Conservation (phyloP, 2,113 vertebrate genomes). For the Platycercus adscitus region DNA sequence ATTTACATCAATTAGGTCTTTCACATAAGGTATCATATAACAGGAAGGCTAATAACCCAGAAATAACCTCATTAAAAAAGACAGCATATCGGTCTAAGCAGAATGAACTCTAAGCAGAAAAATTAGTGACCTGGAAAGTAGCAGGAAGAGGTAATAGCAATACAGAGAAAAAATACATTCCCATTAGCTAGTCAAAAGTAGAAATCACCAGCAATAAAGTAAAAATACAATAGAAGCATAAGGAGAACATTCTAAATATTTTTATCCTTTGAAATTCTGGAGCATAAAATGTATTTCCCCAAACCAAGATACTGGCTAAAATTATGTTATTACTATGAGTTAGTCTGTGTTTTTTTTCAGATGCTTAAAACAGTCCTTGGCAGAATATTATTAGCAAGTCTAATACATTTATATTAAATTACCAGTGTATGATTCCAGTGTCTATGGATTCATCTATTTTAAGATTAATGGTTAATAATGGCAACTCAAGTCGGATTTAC, state of each 20-base stretch:
- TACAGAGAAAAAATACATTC: constrained; percentile 82
- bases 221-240: constrained; percentile 65
- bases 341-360: background rate
- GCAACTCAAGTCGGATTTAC: constrained; percentile 12
- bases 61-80: constrained; percentile 99
- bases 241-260: constrained; percentile 52
- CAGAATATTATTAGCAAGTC: background rate
- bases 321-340: background rate
- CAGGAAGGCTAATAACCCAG: constrained; percentile 99
- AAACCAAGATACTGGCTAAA: constrained; percentile 26
- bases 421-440: constrained; percentile 2
- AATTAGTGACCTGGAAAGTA: constrained; percentile 99
- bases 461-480: constrained; percentile 36
- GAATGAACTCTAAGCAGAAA: constrained; percentile 98
- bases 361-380: background rate
- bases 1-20: constrained; percentile 97
- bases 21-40: constrained; percentile 95
- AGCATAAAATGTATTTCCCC: constrained; percentile 6
- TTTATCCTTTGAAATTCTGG: constrained; percentile 58
- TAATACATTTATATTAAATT: constrained; percentile 9
- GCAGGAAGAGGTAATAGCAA: constrained; percentile 91
- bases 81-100: constrained; percentile 95
- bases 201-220: constrained; percentile 70
- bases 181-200: constrained; percentile 80
- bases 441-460: constrained; percentile 15